Percentiles rank a stretch among this genome's conserved stretches.
Evolutionary conservation across 2,113 vertebrate genomes (phyloP).

Genomic region (Lepisosteus osseus): DNA sequence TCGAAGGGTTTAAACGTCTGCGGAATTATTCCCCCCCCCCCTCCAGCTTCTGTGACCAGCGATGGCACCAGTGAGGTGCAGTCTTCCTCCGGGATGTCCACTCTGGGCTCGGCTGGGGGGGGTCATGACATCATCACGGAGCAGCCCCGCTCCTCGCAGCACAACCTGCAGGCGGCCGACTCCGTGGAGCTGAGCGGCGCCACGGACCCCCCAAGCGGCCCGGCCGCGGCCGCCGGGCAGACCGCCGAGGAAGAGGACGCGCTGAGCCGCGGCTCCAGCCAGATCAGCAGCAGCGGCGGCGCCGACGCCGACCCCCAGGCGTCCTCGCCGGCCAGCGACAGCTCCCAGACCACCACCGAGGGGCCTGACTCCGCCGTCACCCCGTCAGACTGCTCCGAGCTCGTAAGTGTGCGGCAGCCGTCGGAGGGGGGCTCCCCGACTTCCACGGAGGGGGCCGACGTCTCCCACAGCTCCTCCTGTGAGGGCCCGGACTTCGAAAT

Average conservation of each 20-base stretch:
- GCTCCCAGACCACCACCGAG: constrained; percentile 96
- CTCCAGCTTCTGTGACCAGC: constrained; percentile 70
- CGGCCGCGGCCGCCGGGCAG: constrained; percentile 44
- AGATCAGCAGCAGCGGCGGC: constrained; percentile 42
- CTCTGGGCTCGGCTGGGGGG: constrained; percentile 55
- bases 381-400: constrained; percentile 92
- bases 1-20: not conserved
- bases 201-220: constrained; percentile 70
- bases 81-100: constrained; percentile 62
- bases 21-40: not conserved
- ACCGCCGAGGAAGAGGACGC: constrained; percentile 65
- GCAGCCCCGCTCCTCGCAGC: constrained; percentile 88
- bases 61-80: constrained; percentile 61
- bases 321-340: constrained; percentile 90
- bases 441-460: constrained; percentile 61
- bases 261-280: constrained; percentile 71
- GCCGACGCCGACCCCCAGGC: constrained; percentile 48
- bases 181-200: constrained; percentile 73
- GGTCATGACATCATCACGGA: constrained; percentile 86
- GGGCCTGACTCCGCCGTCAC: constrained; percentile 95
- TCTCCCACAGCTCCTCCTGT: constrained; percentile 59
- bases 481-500: constrained; percentile 57
- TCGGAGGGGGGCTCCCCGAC: constrained; percentile 49
- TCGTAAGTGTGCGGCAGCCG: constrained; percentile 77
- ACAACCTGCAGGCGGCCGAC: constrained; percentile 82